Percentiles rank a stretch among this genome's conserved stretches.
These are phyloP conservation scores for Hippocampus barbouri DNA, from an alignment of 2,113 vertebrate genomes.

Conservation along the genomic window DNA sequence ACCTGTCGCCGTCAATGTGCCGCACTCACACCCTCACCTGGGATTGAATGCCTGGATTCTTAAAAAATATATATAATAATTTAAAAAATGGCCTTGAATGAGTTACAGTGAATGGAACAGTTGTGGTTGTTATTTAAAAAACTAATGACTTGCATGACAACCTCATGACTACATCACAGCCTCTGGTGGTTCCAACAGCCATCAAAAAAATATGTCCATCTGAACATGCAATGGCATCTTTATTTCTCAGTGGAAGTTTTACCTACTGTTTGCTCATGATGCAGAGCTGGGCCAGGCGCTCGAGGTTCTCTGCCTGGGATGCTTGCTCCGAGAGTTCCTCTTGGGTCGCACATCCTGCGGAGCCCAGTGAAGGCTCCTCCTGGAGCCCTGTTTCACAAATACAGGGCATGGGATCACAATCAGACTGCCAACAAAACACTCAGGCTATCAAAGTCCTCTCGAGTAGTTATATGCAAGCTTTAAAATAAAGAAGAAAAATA, in stretches of 20 bases:
- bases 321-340: constrained; percentile 77
- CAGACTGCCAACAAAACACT: constrained; percentile 39
- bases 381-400: constrained; percentile 76
- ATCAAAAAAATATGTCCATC: background rate
- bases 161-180: too few species aligned
- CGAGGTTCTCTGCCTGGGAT: constrained; percentile 71
- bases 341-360: constrained; percentile 68
- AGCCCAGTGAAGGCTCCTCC: constrained; percentile 72
- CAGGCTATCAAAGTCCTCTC: background rate
- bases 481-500: constrained; percentile 63
- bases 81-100: too few species aligned
- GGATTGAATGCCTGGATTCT: too few species aligned
- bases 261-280: constrained; percentile 81
- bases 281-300: constrained; percentile 75
- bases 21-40: constrained; percentile 36
- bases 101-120: too few species aligned
- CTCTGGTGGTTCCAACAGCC: background rate
- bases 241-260: constrained; percentile 27
- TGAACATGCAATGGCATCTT: constrained; percentile 17
- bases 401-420: constrained; percentile 72
- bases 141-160: too few species aligned
- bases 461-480: constrained; percentile 22
- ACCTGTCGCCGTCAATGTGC: constrained; percentile 21
- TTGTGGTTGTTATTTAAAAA: too few species aligned
- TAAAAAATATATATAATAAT: too few species aligned